Evolutionary conservation across 2,797 vertebrate species (phyloP), one percentile per base, ranked within the genome.

Genomic region (Gorsachius magnificus): DNA sequence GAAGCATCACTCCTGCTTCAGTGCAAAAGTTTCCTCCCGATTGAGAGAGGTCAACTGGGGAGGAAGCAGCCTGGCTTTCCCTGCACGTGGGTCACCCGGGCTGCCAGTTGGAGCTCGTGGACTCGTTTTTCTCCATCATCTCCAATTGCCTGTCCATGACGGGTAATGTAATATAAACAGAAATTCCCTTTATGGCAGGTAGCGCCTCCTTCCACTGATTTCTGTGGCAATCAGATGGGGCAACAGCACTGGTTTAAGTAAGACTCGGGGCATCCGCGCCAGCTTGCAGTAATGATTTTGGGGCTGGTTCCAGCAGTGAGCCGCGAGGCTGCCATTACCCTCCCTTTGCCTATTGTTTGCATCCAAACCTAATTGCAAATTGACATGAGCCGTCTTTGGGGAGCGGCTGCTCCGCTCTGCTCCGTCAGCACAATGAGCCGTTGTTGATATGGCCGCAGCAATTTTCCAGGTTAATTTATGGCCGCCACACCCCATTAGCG

Each of bases 391-490:
- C 9, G 31, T 79, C 94, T 94, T 75, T 56, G 92, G 87, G 93
- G 93, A 93, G 68, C 63, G 53, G 80, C 83, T 64, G 69, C 82
- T 45, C 81, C 3, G 28, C 70, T 38, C 81, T 46, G 78, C 83
- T 81, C 93, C 51, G 31, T 83, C 92, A 83, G 96, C 93, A 96
- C 95, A 95, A 95, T 64, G 90, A 83, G 69, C 89, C 76, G 33
- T 95, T 96, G 94, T 95, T 93, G 94, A 93, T 89, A 54, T 2
- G 87, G 95, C 92, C 5, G 0, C 90, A 88, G 94, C 91, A 95
- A 96, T 93, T 97, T 93, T 36, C 63, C 83, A 69, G 88, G 91
- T 91, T 93, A 97, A 98, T 97, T 97, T 98, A 98, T 19, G 72
- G 93, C 93, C 13, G 10, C 97, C 85, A 93, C 89, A 95, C 97